phyloP scores from a whole-genome alignment of 2,797 vertebrate genomes.

The Pteronotus mesoamericanus region DNA sequence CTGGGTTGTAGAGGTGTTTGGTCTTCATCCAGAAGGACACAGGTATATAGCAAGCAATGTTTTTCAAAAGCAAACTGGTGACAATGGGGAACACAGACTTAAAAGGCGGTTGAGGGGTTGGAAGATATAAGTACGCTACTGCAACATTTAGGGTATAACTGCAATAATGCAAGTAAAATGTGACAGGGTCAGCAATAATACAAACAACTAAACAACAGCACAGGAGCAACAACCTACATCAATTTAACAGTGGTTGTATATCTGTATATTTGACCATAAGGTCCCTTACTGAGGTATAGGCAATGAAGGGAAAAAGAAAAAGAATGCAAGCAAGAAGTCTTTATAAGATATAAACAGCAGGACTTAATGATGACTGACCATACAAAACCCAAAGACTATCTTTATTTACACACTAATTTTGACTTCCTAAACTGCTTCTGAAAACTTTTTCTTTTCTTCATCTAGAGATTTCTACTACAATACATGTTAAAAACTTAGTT shows the following conservation, averaged over 20 bases:
- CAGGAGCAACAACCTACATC: neutral
- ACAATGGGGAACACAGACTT: neutral
- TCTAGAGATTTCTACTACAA: slow-evolving; percentile 20
- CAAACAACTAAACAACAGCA: neutral
- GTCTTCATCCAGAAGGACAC: neutral
- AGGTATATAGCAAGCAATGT: neutral
- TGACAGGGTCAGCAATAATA: neutral
- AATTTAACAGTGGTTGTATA: neutral
- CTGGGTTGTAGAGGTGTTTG: neutral
- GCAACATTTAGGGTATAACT: neutral
- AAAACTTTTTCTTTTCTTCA: slow-evolving; percentile 29
- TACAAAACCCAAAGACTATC: neutral
- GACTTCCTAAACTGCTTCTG: slow-evolving; percentile 25
- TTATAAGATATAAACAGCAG: neutral
- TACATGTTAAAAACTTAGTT: neutral
- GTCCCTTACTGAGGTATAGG: neutral
- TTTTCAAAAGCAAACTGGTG: neutral
- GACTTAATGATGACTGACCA: neutral
- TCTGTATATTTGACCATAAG: neutral
- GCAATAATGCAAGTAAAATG: slow-evolving; percentile 18
- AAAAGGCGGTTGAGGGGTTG: neutral
- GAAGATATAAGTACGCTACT: neutral
- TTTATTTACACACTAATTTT: slow-evolving; percentile 13
- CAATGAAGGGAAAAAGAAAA: neutral
- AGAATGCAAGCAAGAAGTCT: neutral